Percentiles rank a stretch among this genome's conserved stretches.
Evolutionary conservation across 1,140 invertebrate species (phyloP).

Genomic region (Vanessa tameamea): DNA sequence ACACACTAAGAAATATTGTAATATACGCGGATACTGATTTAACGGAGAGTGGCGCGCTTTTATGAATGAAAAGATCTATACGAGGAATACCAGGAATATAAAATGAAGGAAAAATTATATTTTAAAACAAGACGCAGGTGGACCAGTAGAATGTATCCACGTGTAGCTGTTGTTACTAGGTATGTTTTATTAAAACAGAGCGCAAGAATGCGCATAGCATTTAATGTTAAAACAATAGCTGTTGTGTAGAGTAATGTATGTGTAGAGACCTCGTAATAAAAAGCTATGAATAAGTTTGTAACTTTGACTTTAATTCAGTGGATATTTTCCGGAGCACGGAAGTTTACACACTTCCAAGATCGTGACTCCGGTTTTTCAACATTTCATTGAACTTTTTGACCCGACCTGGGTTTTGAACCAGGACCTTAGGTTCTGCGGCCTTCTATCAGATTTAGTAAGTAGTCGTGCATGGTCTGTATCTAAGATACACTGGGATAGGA

Average conservation of each 20-base stretch:
- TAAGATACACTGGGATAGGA: too few relatives aligned
- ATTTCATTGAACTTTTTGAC: too few relatives aligned
- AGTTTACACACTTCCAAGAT: too few relatives aligned
- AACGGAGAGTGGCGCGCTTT: too few relatives aligned
- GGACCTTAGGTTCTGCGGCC: too few relatives aligned
- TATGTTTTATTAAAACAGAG: constrained; percentile 27
- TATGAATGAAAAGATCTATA: too few relatives aligned
- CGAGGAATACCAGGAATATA: background rate
- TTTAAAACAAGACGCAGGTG: background rate
- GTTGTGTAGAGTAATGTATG: background rate
- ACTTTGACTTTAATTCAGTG: background rate
- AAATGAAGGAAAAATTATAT: background rate
- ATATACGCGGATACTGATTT: too few relatives aligned
- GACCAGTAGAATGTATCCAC: background rate
- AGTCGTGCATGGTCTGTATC: too few relatives aligned
- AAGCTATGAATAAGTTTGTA: background rate
- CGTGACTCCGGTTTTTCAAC: too few relatives aligned
- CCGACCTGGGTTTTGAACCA: too few relatives aligned
- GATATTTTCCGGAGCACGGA: background rate
- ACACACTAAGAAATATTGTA: too few relatives aligned
- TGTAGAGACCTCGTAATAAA: background rate
- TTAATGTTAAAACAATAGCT: constrained; percentile 27
- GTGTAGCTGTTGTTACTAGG: constrained; percentile 5
- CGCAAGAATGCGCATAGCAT: constrained; percentile 16
- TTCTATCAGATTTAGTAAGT: too few relatives aligned